Evolutionary conservation across 2,888 invertebrate species (phyloP), one percentile per base, ranked within the genome.

Genomic region (Melinaea menophilus): DNA sequence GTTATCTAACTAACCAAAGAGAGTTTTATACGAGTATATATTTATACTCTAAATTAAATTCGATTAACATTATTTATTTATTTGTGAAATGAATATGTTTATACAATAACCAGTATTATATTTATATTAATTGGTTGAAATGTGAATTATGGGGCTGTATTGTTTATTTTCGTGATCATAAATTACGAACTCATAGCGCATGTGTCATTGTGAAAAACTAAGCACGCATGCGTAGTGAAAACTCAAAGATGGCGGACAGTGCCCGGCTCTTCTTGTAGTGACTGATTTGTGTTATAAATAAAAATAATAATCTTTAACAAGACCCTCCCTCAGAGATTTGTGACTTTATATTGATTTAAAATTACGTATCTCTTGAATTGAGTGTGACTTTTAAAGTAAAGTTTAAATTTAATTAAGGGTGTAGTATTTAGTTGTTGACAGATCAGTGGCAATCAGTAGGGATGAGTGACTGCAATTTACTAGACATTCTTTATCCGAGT

Each of bases 161-260:
- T 51, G 51, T 31, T 51, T 37, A 56, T 56, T 56, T 7, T 37
- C 5, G 37, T 56, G 41, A n/a, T 45, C 45, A 45, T 41, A 57
- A 31, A 57, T 41, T 55, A 35, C 34, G 13, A 41, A 61, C 62
- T 55, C 65, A 73, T 5, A 35, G 80, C 86, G 85, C 86, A 85
- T 82, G 85, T 79, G 80, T 74, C 65, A 65, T 59, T 54, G 31
- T 61, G 22, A 55, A 45, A 55, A 37, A 33, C 51, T 46, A 22
- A 68, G 37, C 51, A 74, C 85, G 85, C 86, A 81, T 81, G 86
- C 84, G 86, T 67, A 57, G 41, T 57, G 11, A 22, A 46, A 57
- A 57, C 66, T 61, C 64, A 77, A 85, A 82, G 65, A 86, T 86
- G 86, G 86, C 84, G 73, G 81, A 70, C 65, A 63, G 67, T 70